A percentile compares a stretch with the other conserved stretches of the same genome.
These are phyloP conservation scores for Urophycis tenuis DNA, from an alignment of 2,797 vertebrate species.

Conservation along the genomic window DNA sequence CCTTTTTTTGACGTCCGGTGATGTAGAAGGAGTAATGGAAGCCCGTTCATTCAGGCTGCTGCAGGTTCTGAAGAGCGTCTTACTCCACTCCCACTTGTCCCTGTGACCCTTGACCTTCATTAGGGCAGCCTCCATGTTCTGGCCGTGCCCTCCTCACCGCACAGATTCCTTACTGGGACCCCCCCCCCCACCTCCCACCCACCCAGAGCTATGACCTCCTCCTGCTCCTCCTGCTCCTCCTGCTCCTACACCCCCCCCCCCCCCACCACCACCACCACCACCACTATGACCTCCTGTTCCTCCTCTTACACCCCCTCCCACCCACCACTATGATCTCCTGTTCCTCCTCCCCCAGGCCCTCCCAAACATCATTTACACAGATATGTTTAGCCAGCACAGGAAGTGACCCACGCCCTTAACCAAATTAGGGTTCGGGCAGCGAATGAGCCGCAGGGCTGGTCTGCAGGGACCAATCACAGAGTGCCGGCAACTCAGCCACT, in stretches of 20 bases:
- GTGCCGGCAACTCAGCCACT: slow-evolving; percentile 43
- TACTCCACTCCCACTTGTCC: background rate
- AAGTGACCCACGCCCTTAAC: slow-evolving; percentile 70
- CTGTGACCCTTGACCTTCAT: slow-evolving; percentile 55
- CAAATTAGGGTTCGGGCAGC: slow-evolving; percentile 65
- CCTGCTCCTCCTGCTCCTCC: background rate
- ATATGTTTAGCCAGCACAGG: slow-evolving; percentile 74
- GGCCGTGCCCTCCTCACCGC: slow-evolving; percentile 39
- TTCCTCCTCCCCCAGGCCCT: slow-evolving; percentile 55
- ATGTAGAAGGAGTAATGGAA: too few species aligned
- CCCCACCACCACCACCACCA: slow-evolving; percentile 50
- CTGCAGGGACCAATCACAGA: slow-evolving; percentile 67
- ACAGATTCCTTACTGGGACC: slow-evolving; percentile 42
- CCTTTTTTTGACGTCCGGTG: too few species aligned
- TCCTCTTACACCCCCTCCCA: slow-evolving; percentile 37
- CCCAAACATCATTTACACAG: slow-evolving; percentile 71
- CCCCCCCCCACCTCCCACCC: slow-evolving; percentile 3
- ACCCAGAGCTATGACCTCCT: slow-evolving; percentile 34
- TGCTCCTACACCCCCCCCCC: too few species aligned
- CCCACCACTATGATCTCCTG: slow-evolving; percentile 40
- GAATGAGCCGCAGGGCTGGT: slow-evolving; percentile 68
- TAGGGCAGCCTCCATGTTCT: slow-evolving; percentile 57
- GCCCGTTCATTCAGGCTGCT: slow-evolving; percentile 59
- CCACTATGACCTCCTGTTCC: slow-evolving; percentile 22
- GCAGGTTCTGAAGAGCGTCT: slow-evolving; percentile 54